Base-by-base conservation (phyloP, 2,113 vertebrate species). In the Oenanthe melanoleuca region DNA sequence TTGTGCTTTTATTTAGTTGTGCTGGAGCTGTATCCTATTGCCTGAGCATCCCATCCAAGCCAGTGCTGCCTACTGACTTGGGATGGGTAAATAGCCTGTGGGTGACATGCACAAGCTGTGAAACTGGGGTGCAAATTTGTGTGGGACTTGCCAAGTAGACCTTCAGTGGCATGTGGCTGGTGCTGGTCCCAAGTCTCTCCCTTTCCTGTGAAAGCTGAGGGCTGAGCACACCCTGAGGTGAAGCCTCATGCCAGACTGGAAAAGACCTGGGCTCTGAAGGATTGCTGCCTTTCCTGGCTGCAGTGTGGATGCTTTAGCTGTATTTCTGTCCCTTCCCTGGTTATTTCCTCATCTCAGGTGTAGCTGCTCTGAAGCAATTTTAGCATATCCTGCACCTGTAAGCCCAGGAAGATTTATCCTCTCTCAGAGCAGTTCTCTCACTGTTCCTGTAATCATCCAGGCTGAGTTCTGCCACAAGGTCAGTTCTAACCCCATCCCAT, bases 131-230 rank as follows among this genome's bases (percentile, higher is more conserved):
- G 28, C 0, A 3, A 24, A 26, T 69, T 23, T 56, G 28, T 29
- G 37, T 15, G 20, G 31, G 10, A 25, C 31, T 72, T 84, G 61
- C 37, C 57, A 64, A 0, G 11, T 11, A 26, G 49, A n/a, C 50
- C 65, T 84, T 14, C 38, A 52, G 45, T 4, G 6, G 44, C 0
- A 0, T 0, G 0, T 21, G 42, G 28, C 3, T 71, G 56, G 24
- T 67, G 42, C 44, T 71, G 40, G 28, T 71, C 4, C 1, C 53
- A 44, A 53, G 11, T 60, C 57, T 89, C 14, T 61, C 18, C 14
- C 23, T 49, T 72, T 44, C 6, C 44, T 49, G 44, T 57, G 73
- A 13, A 60, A 64, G 52, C 23, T 49, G 72, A 52, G 75, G 52
- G 28, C 75, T 89, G 69, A 89, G 47, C 26, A 6, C 34, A 24